Evolutionary conservation across 2,113 vertebrate species (phyloP).

Genomic region (Limanda limanda): DNA sequence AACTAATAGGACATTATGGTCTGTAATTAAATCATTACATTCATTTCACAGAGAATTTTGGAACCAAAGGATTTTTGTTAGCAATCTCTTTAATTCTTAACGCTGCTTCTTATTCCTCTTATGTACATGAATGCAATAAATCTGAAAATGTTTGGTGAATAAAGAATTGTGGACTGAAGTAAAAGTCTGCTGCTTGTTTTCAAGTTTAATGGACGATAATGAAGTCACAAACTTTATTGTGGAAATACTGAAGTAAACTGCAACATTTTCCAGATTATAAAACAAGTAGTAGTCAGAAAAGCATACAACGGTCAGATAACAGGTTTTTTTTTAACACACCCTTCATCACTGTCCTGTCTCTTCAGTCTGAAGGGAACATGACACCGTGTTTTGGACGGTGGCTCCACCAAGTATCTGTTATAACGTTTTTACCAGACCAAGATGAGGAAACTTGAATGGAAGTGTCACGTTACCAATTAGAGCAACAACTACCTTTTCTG

Average conservation of each 20-base stretch:
- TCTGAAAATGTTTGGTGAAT: neutral
- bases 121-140: neutral
- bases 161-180: neutral
- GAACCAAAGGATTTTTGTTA: too few relatives aligned
- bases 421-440: constrained; percentile 72
- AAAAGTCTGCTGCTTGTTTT: neutral
- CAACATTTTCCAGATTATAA: too few relatives aligned
- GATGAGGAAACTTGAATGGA: constrained; percentile 40
- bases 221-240: neutral
- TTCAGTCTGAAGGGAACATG: neutral
- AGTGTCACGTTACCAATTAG: constrained; percentile 79
- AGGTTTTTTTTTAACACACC: neutral
- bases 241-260: neutral
- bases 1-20: too few relatives aligned
- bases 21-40: too few relatives aligned
- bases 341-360: neutral
- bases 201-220: neutral
- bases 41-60: too few relatives aligned
- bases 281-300: too few relatives aligned
- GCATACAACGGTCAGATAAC: neutral
- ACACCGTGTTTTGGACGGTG: neutral
- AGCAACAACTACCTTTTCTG: constrained; percentile 34
- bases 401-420: neutral
- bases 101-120: too few relatives aligned
- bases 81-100: too few relatives aligned